Base-by-base conservation (phyloP, 2,888 invertebrate species). In the Drosophila lacicola region DNA sequence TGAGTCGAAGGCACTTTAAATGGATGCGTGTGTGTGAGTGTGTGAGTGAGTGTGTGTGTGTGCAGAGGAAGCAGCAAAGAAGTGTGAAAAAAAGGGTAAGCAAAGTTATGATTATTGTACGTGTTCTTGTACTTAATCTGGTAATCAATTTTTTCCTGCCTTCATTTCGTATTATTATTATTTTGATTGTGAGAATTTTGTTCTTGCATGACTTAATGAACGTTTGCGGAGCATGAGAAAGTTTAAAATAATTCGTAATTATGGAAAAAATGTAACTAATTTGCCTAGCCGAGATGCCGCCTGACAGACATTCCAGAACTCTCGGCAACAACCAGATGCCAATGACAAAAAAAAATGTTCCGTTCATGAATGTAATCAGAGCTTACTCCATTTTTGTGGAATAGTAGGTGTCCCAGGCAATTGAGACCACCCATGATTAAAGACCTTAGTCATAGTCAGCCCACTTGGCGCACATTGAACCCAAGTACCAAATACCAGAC, bases 31-130 rank as follows among this genome's bases (percentile, higher is more conserved):
- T 17, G 39, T 19, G 17, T 17, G 17, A 29, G n/a, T 37, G 3
- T 34, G n/a, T 39, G 33, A 34, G 41, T 42, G 39, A 19, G 25
- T 46, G 45, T 47, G 17, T 42, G 67, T 67, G 13, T 50, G 29
- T 42, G 34, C 34, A 44, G 54, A 46, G 61, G 44, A 73, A 49
- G 49, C 34, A 61, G 42, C 14, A 34, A 53, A 54, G 68, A 61
- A 56, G 87, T 89, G 86, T 76, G 73, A 83, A 79, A 74, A 80
- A 80, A 80, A 80, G 89, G 85, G 60, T 70, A 64, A 62, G 64
- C 76, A 50, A 80, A 84, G 83, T 70, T 88, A 88, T 89, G 88
- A 89, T 88, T 85, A 89, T 73, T 83, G 83, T 83, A 88, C 90
- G 83, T 83, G 83, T 87, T 88, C 80, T 60, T 62, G 63, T 68